Evolutionary conservation across 2,888 invertebrate genomes (phyloP).

Genomic region (Corythucha ciliata): DNA sequence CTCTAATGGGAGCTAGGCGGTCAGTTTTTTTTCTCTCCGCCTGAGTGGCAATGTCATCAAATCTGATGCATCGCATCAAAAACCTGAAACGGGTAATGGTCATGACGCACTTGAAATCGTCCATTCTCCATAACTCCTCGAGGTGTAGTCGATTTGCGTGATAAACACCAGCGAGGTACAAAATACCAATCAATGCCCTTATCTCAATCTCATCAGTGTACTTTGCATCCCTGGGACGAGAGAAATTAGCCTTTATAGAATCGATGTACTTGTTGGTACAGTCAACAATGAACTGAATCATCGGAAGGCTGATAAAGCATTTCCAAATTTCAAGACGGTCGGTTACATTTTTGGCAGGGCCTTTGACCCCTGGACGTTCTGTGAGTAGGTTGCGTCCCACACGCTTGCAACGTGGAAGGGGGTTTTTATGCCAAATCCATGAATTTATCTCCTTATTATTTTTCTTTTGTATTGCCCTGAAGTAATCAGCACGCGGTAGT

Average conservation of each 20-base stretch:
- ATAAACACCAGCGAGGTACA: neutral
- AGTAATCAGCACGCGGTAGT: no score
- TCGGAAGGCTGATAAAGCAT: no score
- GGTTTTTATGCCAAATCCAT: no score
- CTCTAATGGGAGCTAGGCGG: slow-evolving; percentile 1
- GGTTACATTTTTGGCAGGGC: no score
- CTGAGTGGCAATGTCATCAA: neutral
- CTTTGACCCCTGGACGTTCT: no score
- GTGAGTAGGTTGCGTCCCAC: no score
- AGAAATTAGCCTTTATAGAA: neutral
- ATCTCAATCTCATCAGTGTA: slow-evolving; percentile 2
- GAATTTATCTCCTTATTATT: no score
- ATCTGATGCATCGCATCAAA: neutral
- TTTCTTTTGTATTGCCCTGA: no score
- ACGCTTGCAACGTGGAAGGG: no score
- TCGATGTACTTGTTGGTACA: slow-evolving; percentile 2
- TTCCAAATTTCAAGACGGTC: no score
- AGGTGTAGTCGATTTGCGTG: neutral
- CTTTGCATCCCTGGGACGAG: neutral
- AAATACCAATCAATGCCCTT: neutral
- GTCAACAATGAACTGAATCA: neutral
- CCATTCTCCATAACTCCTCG: neutral
- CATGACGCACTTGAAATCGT: slow-evolving; percentile 7
- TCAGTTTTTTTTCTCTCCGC: neutral
- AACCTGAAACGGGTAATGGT: neutral